Percentiles rank a stretch among this genome's conserved stretches.
These are phyloP conservation scores for Drosophila micromelanica DNA, from an alignment of 1,140 invertebrate species.

Conservation along the genomic window DNA sequence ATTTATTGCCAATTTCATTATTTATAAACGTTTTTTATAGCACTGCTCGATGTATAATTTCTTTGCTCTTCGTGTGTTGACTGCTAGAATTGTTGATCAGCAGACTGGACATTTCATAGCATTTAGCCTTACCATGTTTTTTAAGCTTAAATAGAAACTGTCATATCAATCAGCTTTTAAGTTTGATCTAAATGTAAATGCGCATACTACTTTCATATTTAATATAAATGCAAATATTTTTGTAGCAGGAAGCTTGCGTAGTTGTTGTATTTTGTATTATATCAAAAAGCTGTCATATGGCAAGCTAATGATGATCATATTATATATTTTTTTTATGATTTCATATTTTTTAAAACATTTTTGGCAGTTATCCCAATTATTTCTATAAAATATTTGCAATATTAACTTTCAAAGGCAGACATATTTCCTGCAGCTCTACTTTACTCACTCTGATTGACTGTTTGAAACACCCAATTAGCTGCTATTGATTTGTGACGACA, in stretches of 20 bases:
- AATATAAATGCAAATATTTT: not conserved
- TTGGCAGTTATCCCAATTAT: too few species aligned
- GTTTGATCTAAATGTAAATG: too few species aligned
- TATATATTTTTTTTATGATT: too few species aligned
- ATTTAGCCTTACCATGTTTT: not conserved
- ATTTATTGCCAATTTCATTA: slow-evolving; percentile 75
- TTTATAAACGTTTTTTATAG: slow-evolving; percentile 66
- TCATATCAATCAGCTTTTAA: too few species aligned
- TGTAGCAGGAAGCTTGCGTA: too few species aligned
- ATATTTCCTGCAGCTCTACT: not conserved
- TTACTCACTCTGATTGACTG: not conserved
- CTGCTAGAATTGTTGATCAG: slow-evolving; percentile 10
- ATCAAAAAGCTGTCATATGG: not conserved
- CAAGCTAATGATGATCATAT: too few species aligned
- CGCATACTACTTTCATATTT: not conserved
- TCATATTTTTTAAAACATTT: too few species aligned
- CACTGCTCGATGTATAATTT: slow-evolving; percentile 30
- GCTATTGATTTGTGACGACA: slow-evolving; percentile 70
- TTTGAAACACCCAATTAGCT: slow-evolving; percentile 59
- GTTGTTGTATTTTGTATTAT: not conserved
- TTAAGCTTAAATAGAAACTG: not conserved
- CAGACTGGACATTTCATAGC: not conserved
- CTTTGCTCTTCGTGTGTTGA: slow-evolving; percentile 20
- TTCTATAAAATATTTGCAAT: too few species aligned
- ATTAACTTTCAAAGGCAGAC: not conserved